These are phyloP conservation scores for Protosalanx chinensis DNA, from an alignment of 2,797 vertebrate species.

Conservation along the genomic window DNA sequence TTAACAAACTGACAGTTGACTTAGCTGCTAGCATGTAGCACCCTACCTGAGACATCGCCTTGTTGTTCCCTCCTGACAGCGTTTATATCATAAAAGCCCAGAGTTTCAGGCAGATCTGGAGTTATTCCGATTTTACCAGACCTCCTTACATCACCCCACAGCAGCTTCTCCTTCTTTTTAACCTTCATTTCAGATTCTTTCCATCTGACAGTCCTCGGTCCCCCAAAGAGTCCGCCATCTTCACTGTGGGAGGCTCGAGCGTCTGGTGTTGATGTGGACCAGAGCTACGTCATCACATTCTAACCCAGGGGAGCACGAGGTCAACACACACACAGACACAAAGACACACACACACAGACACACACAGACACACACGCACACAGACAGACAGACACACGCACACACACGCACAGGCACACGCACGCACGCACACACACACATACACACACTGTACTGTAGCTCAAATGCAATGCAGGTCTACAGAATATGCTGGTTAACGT, in stretches of 20 bases:
- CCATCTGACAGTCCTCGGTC: constrained; percentile 62
- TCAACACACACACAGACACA: background rate
- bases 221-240: constrained; percentile 71
- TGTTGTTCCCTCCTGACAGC: constrained; percentile 69
- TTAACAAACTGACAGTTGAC: background rate
- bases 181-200: constrained; percentile 61
- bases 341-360: background rate
- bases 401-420: no score
- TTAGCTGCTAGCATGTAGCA: background rate
- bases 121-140: constrained; percentile 43
- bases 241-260: constrained; percentile 44
- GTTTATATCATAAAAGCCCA: constrained; percentile 87
- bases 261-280: background rate
- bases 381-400: no score
- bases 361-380: no score
- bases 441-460: no score
- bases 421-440: no score
- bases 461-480: no score
- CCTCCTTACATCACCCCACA: constrained; percentile 48
- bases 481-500: no score
- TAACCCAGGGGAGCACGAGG: background rate
- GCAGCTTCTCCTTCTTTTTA: constrained; percentile 49
- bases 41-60: constrained; percentile 76
- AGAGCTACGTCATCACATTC: constrained; percentile 54
- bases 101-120: constrained; percentile 76